These are phyloP conservation scores for Orthosia cruda DNA, from an alignment of 2,888 invertebrate species.

Conservation along the genomic window DNA sequence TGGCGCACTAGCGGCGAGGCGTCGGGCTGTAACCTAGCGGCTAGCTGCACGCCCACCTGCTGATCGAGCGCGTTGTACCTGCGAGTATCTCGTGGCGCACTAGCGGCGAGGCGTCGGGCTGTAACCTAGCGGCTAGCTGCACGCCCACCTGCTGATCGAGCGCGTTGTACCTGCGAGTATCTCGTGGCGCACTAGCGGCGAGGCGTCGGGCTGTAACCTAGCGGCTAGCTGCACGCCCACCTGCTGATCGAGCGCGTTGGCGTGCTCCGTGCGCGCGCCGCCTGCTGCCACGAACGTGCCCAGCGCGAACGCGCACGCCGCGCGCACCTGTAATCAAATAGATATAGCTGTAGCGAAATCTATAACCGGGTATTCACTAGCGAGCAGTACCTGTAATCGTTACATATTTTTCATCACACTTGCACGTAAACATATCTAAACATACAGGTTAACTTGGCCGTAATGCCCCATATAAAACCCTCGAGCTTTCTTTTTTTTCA, in stretches of 20 bases:
- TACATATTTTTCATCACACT: no score
- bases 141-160: constrained; percentile 98
- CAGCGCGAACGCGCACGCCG: constrained; percentile 98
- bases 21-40: constrained; percentile 95
- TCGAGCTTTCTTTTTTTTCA: no score
- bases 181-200: constrained; percentile 97
- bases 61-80: constrained; percentile 98
- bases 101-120: constrained; percentile 96
- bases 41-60: constrained; percentile 96
- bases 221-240: constrained; percentile 97
- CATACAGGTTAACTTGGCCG: no score
- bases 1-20: constrained; percentile 97
- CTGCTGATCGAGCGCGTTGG: constrained; percentile 98
- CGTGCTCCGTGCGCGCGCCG: constrained; percentile 97
- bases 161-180: constrained; percentile 97
- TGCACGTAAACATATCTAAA: no score
- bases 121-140: constrained; percentile 94
- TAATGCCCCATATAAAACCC: no score
- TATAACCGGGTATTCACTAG: no score
- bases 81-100: constrained; percentile 97
- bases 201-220: constrained; percentile 95
- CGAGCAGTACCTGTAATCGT: no score
- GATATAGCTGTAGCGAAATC: no score
- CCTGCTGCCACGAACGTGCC: constrained; percentile 98
- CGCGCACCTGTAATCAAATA: constrained; percentile 93